Evolutionary conservation across 2,113 vertebrate genomes (phyloP).

Genomic region (Anoplopoma fimbria): DNA sequence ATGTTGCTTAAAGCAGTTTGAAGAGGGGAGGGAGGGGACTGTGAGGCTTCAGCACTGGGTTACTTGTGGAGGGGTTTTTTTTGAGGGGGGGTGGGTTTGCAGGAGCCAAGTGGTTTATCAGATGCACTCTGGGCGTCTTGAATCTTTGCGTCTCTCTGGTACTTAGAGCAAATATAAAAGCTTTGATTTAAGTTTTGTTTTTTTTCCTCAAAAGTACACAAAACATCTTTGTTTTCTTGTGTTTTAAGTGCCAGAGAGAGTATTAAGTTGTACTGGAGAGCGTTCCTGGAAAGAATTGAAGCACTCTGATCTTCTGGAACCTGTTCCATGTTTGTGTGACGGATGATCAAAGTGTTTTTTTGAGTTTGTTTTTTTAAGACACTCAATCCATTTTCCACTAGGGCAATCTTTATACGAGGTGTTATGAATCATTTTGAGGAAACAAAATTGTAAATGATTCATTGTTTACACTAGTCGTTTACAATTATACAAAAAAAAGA

Average conservation of each 20-base stretch:
- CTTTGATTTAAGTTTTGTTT: neutral
- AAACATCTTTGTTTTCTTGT: neutral
- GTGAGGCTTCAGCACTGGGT: slow-evolving; percentile 51
- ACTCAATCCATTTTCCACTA: neutral
- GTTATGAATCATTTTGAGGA: slow-evolving; percentile 62
- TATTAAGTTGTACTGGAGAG: neutral
- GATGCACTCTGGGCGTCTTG: slow-evolving; percentile 36
- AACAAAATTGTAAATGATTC: slow-evolving; percentile 59
- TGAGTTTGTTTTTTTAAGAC: slow-evolving; percentile 2
- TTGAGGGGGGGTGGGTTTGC: slow-evolving; percentile 40
- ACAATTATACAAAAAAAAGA: slow-evolving; percentile 58
- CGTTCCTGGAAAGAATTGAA: slow-evolving; percentile 35
- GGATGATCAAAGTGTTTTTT: slow-evolving; percentile 46
- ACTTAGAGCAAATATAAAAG: slow-evolving; percentile 38
- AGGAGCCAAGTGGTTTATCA: slow-evolving; percentile 54
- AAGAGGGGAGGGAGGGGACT: neutral
- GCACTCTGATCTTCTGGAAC: slow-evolving; percentile 47
- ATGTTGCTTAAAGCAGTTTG: slow-evolving; percentile 55
- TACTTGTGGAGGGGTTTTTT: slow-evolving; percentile 21
- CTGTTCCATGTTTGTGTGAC: slow-evolving; percentile 23
- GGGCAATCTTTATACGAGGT: slow-evolving; percentile 60
- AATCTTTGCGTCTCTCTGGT: slow-evolving; percentile 53
- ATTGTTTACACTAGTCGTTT: slow-evolving; percentile 72
- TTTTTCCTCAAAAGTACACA: neutral
- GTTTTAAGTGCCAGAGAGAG: slow-evolving; percentile 53